These are phyloP conservation scores for Staurois parvus DNA, from an alignment of 2,797 vertebrate genomes.

Conservation along the genomic window DNA sequence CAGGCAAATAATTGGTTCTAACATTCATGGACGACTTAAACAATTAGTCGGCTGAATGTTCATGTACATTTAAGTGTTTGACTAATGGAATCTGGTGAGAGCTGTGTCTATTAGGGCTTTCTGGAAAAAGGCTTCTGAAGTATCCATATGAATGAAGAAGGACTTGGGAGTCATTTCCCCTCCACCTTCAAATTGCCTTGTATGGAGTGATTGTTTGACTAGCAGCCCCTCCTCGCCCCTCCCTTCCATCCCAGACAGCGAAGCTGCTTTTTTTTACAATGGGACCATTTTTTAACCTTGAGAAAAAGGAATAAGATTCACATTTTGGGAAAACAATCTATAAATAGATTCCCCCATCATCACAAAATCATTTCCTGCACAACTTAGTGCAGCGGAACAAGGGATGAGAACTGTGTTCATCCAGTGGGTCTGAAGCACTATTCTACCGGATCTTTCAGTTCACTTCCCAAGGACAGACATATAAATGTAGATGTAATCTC, in stretches of 20 bases:
- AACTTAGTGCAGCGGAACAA: neutral
- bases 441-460: neutral
- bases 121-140: neutral
- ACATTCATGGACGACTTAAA: neutral
- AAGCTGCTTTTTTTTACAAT: conserved; percentile 33
- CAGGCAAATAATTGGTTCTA: neutral
- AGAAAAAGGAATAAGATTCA: conserved; percentile 30
- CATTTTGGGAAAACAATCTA: conserved; percentile 29
- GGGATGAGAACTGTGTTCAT: conserved; percentile 21
- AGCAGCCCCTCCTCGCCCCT: neutral
- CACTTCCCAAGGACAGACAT: no score
- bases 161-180: neutral
- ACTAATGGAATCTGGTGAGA: neutral
- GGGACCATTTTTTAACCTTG: conserved; percentile 34
- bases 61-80: neutral
- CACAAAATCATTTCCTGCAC: conserved; percentile 40
- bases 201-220: conserved; percentile 19
- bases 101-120: neutral
- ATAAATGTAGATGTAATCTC: no score
- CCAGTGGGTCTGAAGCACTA: neutral
- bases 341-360: conserved; percentile 33
- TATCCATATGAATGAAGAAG: conserved; percentile 14
- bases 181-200: conserved; percentile 33
- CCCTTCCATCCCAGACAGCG: conserved; percentile 6
- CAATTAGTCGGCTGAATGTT: neutral